Evolutionary conservation across 2,888 invertebrate species (phyloP).

Genomic region (Heliothis peltigera): DNA sequence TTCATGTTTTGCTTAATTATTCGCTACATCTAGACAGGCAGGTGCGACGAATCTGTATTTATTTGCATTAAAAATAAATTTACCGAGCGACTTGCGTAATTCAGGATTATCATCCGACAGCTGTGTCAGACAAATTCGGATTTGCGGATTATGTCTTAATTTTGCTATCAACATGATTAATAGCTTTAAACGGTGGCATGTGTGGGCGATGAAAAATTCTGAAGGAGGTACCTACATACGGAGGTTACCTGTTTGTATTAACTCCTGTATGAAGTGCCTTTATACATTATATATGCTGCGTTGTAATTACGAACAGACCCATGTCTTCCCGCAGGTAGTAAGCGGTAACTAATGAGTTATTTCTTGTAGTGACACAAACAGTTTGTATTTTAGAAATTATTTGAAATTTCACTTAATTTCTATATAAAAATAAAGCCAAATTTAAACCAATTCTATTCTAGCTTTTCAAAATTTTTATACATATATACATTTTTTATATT

Average conservation of each 20-base stretch:
- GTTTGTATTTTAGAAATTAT: slow-evolving; percentile 11
- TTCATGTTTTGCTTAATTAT: slow-evolving; percentile 86
- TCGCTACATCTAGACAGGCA: slow-evolving; percentile 84
- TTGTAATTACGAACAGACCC: slow-evolving; percentile 42
- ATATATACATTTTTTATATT: too few relatives aligned
- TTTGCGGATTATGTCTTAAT: slow-evolving; percentile 84
- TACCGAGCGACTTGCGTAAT: slow-evolving; percentile 82
- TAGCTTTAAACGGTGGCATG: slow-evolving; percentile 65
- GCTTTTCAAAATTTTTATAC: too few relatives aligned
- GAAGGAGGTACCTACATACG: slow-evolving; percentile 33
- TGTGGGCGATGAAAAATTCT: slow-evolving; percentile 53
- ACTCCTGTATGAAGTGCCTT: slow-evolving; percentile 14
- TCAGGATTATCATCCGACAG: slow-evolving; percentile 85
- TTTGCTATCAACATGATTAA: slow-evolving; percentile 80
- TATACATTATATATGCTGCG: slow-evolving; percentile 26
- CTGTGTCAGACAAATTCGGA: slow-evolving; percentile 83
- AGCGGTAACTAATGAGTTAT: slow-evolving; percentile 41
- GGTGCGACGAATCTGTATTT: slow-evolving; percentile 88
- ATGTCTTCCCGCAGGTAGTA: slow-evolving; percentile 29
- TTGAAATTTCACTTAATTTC: too few relatives aligned
- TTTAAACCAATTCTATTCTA: too few relatives aligned
- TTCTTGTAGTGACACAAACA: slow-evolving; percentile 29
- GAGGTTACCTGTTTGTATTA: slow-evolving; percentile 26
- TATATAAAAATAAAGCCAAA: too few relatives aligned
- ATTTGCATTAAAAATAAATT: slow-evolving; percentile 89